phyloP scores from a whole-genome alignment of 2,113 vertebrate species.

The Brachyhypopomus occidentalis region DNA sequence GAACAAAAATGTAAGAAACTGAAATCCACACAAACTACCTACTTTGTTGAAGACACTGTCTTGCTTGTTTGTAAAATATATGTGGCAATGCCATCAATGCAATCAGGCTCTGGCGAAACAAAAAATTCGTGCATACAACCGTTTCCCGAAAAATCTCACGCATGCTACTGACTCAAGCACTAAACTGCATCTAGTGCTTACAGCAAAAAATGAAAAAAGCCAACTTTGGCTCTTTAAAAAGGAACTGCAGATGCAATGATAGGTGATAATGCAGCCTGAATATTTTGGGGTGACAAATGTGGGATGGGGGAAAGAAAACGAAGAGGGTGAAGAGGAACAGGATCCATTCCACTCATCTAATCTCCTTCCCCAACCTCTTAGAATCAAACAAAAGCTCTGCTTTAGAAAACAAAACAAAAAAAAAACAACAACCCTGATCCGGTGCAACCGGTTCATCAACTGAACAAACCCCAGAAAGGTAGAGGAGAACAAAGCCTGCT shows the following conservation, averaged over 20 bases:
- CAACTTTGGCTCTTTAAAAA: not conserved
- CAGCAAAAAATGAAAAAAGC: not conserved
- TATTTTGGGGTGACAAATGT: conserved; percentile 18
- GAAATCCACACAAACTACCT: too few relatives aligned
- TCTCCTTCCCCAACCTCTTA: conserved; percentile 52
- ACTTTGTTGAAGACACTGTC: too few relatives aligned
- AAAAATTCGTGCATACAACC: not conserved
- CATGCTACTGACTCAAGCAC: not conserved
- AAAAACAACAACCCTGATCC: conserved; percentile 32
- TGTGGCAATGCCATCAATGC: too few relatives aligned
- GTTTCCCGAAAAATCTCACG: not conserved
- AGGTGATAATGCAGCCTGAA: not conserved
- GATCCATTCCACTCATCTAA: conserved; percentile 16
- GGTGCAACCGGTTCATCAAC: conserved; percentile 72
- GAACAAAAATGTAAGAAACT: too few relatives aligned
- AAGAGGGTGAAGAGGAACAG: conserved; percentile 13
- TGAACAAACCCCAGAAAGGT: conserved; percentile 54
- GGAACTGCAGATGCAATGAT: not conserved
- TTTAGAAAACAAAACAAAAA: conserved; percentile 45
- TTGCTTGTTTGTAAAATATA: too few relatives aligned
- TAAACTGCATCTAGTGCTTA: not conserved
- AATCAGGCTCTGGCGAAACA: too few relatives aligned
- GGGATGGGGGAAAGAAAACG: not conserved
- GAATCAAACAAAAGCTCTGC: conserved; percentile 67
- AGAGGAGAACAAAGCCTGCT: conserved; percentile 68